Conservation (phyloP, 53 echinoderm and acorn worm species). For the Temnopleurus reevesii region DNA sequence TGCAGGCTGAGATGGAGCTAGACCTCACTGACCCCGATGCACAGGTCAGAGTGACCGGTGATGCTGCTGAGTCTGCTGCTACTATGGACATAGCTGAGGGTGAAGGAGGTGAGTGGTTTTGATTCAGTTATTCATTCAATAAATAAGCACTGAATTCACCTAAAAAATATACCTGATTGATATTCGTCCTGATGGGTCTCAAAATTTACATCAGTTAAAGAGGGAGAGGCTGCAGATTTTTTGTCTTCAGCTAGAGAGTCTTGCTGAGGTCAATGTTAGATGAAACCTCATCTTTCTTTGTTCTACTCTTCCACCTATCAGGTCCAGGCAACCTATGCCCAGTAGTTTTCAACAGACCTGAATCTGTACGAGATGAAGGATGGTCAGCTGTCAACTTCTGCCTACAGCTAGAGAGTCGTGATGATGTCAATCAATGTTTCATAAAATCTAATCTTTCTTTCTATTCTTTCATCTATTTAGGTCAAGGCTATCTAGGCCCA, state of each 20-base stretch:
- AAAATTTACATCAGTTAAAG: too few species aligned
- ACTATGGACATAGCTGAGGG: background rate
- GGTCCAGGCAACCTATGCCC: conserved; percentile 85
- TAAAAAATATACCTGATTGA: background rate
- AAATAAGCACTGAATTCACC: background rate
- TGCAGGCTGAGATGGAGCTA: conserved; percentile 50
- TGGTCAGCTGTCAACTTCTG: conserved; percentile 73
- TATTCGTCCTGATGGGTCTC: too few species aligned
- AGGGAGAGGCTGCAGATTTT: too few species aligned
- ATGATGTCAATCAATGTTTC: too few species aligned
- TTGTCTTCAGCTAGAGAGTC: conserved; percentile 39
- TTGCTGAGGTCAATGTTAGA: conserved; percentile 59
- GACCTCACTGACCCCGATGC: conserved; percentile 36
- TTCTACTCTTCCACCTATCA: background rate
- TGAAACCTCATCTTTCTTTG: too few species aligned
- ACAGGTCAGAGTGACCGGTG: conserved; percentile 16
- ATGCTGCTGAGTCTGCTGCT: background rate
- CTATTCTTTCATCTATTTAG: too few species aligned
- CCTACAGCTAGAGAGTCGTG: conserved; percentile 75
- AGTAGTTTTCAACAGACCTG: conserved; percentile 74
- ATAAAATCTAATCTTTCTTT: too few species aligned
- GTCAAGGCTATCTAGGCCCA: conserved; percentile 85
- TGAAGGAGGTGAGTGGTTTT: background rate
- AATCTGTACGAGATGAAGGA: conserved; percentile 70
- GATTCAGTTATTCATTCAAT: background rate